These are phyloP conservation scores for Gadopsis bispinosus DNA, from an alignment of 2,797 vertebrate genomes.

Conservation along the genomic window DNA sequence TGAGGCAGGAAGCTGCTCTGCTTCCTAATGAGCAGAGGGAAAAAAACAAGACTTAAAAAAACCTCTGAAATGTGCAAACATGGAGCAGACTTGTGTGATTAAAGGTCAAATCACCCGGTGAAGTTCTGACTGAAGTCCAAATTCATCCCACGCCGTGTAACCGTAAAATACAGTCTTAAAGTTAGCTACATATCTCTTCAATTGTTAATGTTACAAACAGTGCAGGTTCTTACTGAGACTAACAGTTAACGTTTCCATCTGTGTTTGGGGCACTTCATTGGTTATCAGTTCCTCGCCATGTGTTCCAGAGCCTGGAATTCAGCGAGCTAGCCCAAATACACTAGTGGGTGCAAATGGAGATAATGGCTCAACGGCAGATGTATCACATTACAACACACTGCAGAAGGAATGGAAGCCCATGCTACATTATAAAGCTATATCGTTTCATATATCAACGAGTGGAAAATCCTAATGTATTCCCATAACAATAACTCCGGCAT, in stretches of 20 bases:
- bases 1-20: slow-evolving; percentile 19
- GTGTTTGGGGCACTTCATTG: slow-evolving; percentile 47
- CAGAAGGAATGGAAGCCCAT: slow-evolving; percentile 28
- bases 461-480: slow-evolving; percentile 20
- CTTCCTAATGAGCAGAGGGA: slow-evolving; percentile 36
- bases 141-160: neutral
- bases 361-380: slow-evolving; percentile 44
- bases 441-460: slow-evolving; percentile 10
- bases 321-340: slow-evolving; percentile 47
- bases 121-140: slow-evolving; percentile 13
- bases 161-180: neutral
- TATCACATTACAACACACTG: slow-evolving; percentile 58
- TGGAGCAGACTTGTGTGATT: slow-evolving; percentile 15
- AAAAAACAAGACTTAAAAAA: slow-evolving; percentile 11
- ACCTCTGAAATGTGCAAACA: slow-evolving; percentile 6
- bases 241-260: slow-evolving; percentile 9
- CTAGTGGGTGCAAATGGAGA: slow-evolving; percentile 35
- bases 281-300: slow-evolving; percentile 52
- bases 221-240: neutral
- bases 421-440: slow-evolving; percentile 15
- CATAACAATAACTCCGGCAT: neutral
- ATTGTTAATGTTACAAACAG: neutral
- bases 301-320: slow-evolving; percentile 58
- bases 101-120: slow-evolving; percentile 25
- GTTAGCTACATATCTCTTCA: neutral